Conservation (phyloP, 2,113 vertebrate species). For the Dromiciops gliroides region DNA sequence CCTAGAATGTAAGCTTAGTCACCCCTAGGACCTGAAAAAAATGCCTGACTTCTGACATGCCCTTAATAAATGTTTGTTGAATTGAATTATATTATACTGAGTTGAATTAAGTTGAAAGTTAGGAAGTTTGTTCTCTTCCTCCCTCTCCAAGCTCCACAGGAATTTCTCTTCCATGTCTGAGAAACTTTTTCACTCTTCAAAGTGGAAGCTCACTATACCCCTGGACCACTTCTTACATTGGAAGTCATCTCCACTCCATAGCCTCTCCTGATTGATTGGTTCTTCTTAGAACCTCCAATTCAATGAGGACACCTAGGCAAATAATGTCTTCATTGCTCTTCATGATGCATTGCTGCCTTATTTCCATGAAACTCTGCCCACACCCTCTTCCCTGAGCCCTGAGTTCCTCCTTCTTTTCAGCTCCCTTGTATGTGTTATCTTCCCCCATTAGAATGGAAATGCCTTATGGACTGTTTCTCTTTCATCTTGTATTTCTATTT, state of each 20-base stretch:
- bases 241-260: not conserved
- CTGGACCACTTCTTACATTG: not conserved
- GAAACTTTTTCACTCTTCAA: not conserved
- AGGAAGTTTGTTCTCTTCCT: not conserved
- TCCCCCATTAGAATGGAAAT: not conserved
- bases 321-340: not conserved
- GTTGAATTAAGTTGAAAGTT: not conserved
- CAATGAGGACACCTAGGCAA: not conserved
- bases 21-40: not conserved
- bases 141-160: not conserved
- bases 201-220: not conserved
- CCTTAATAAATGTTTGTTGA: not conserved
- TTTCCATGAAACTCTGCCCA: not conserved
- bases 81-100: not conserved
- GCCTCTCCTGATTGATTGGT: not conserved
- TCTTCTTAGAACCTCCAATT: not conserved
- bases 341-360: not conserved
- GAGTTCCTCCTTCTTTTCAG: not conserved
- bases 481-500: not conserved
- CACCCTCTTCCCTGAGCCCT: not conserved
- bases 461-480: not conserved
- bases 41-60: not conserved
- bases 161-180: not conserved
- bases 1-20: not conserved
- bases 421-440: not conserved